Conservation (phyloP, 2,113 vertebrate genomes). For the Phalacrocorax brasilianus region DNA sequence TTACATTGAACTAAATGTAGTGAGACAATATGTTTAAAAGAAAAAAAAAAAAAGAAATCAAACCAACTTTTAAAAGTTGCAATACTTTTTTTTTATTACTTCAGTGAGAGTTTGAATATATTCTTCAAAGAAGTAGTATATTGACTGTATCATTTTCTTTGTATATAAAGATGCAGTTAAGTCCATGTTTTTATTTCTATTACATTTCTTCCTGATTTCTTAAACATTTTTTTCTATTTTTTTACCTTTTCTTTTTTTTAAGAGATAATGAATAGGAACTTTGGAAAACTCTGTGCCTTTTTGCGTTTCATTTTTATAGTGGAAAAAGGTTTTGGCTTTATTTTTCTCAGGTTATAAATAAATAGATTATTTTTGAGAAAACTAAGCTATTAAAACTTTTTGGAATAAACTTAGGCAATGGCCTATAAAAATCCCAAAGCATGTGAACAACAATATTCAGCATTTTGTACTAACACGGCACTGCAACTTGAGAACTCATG, state of each 20-base stretch:
- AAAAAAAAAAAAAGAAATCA: background rate
- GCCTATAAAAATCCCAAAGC: background rate
- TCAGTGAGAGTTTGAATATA: background rate
- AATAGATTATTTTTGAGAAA: background rate
- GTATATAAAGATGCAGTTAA: background rate
- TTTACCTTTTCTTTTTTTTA: background rate
- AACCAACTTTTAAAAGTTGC: background rate
- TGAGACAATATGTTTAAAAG: background rate
- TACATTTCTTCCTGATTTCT: background rate
- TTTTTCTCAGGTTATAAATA: background rate
- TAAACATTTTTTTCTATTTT: background rate
- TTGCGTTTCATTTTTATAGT: background rate
- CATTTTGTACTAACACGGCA: background rate
- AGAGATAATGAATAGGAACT: background rate
- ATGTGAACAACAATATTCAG: background rate
- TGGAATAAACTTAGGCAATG: background rate
- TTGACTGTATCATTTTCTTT: background rate
- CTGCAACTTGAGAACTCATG: background rate
- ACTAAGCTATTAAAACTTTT: background rate
- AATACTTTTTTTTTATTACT: background rate
- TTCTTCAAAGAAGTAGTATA: background rate
- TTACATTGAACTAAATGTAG: background rate
- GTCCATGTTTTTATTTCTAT: background rate
- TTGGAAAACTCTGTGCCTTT: background rate
- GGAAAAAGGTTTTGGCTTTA: background rate